Base-by-base conservation (phyloP, 2,113 vertebrate species). In the Oreochromis spilurus region DNA sequence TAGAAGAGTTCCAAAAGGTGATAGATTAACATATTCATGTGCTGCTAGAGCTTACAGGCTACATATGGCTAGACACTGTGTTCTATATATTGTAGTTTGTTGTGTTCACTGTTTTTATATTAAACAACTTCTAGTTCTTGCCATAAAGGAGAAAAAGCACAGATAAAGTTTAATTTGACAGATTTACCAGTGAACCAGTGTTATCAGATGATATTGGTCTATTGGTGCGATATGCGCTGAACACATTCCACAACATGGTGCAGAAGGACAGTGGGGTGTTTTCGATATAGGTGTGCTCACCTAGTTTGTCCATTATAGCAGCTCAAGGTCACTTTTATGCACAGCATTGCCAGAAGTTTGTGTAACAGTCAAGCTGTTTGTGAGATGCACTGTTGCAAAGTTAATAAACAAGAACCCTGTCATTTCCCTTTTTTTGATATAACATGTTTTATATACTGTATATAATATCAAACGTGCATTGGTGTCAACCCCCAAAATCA, bases 11-110 rank as follows among this genome's bases (percentile, higher is more conserved):
- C 29, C 62, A 34, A 78, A 81, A 86, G 75, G 78, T 79, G 26
- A 90, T 9, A n/a, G 7, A 16, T 90, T 91, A 38, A 82, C 67
- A 84, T 79, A 86, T 91, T 52, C 83, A 86, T 50, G 8, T 17
- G 45, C 14, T 77, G 53, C 43, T 26, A 13, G 14, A 79, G 58
- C 45, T 77, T 26, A 26, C 7, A 36, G 52, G 52, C 36, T 77
- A 77, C 24, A 75, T 75, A 48, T 10, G 40, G 24, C 70, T 77
- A 77, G 31, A 31, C 3, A 50, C 16, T 50, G 43, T 31, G 43
- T 77, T 19, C 70, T 77, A 31, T 77, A 77, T 77, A 31, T 45
- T 77, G 43, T 50, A 77, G 26, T 50, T 50, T 31, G 26, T 48
- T 77, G 26, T 31, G n/a, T 19, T 50, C 45, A 77, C 16, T 17